Conservation (phyloP, 2,113 vertebrate species). For the Colaptes auratus region DNA sequence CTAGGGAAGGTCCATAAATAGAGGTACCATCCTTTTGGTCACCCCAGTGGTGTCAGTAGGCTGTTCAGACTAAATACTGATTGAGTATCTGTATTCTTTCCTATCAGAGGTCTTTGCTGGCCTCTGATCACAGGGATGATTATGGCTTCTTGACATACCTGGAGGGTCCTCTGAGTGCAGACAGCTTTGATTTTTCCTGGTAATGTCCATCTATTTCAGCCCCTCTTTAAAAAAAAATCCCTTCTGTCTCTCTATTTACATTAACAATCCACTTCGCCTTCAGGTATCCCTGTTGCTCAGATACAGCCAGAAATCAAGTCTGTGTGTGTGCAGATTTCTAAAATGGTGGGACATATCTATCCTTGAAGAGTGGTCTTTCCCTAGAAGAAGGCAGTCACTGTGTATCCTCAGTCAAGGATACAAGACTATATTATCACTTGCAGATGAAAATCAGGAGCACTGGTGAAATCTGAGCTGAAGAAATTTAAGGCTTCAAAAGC, state of each 20-base stretch:
- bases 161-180: not conserved
- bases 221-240: not conserved
- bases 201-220: not conserved
- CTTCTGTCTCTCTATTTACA: not conserved
- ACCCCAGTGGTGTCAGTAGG: not conserved
- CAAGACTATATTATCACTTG: not conserved
- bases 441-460: not conserved
- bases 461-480: not conserved
- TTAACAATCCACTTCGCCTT: not conserved
- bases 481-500: not conserved
- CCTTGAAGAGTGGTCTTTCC: not conserved
- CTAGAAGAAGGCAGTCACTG: not conserved
- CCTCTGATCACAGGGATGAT: not conserved
- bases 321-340: not conserved
- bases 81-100: not conserved
- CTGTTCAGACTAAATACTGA: not conserved
- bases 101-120: not conserved
- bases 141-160: not conserved
- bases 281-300: slow-evolving; percentile 9
- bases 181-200: not conserved
- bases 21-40: not conserved
- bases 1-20: not conserved
- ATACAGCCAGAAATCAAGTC: slow-evolving; percentile 31
- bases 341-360: not conserved
- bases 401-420: not conserved